Base-by-base conservation (phyloP, 2,888 invertebrate genomes). In the Cephonodes hylas region DNA sequence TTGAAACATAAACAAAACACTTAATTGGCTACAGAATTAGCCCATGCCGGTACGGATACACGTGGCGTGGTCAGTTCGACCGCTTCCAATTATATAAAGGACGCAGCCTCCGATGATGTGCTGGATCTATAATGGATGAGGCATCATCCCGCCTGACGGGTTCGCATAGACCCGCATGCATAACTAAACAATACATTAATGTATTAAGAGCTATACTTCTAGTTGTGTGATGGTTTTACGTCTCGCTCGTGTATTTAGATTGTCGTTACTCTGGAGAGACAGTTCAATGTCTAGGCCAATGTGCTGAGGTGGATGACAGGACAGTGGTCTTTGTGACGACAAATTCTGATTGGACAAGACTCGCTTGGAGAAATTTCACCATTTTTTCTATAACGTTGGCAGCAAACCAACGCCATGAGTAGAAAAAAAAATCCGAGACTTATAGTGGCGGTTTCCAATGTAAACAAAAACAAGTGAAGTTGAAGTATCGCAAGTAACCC, bases 81-180 rank as follows among this genome's bases (percentile, higher is more conserved):
- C 66, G 72, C 77, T 76, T 80, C 90, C 91, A 92, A 91, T 92
- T 92, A 92, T 90, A 87, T 89, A 89, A 89, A 91, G 89, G 89
- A 89, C 88, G 88, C 84, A 85, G 81, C 74, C 77, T 75, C 76
- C 79, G 80, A 84, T 85, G 84, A 81, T 86, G 71, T 79, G 81
- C 81, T 79, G 87, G 84, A 91, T 91, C 89, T 92, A 89, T 92
- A 90, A 92, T 91, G 91, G 90, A 91, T 91, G 91, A 92, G 89
- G 81, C 81, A 89, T 87, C 88, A 85, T 82, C 86, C 88, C 84
- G 81, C 87, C 83, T 86, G 88, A 89, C 89, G 88, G 88, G 88
- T 88, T 81, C 86, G 88, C 85, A 87, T 87, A 85, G 59, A 46
- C 2, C 75, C 83, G 81, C 87, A 87, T 87, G 83, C 84, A 83